phyloP scores from a whole-genome alignment of 2,113 vertebrate species.

The Chaetorhynchus papuensis region DNA sequence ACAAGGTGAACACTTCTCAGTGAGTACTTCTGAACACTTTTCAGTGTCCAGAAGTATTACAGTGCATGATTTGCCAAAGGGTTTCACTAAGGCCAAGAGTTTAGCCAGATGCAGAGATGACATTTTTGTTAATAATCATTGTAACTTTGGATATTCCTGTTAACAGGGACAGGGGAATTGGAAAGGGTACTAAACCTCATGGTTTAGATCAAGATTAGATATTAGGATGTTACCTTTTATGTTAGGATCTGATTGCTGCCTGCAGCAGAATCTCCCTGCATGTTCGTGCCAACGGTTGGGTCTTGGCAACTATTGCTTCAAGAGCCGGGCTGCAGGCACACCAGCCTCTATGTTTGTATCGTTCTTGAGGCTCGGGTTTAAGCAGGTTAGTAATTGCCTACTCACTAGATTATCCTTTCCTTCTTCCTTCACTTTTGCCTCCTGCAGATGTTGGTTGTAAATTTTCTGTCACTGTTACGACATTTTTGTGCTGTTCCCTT shows the following conservation, averaged over 20 bases:
- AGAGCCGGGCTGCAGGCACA: not conserved
- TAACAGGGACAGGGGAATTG: not conserved
- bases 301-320: not conserved
- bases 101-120: not conserved
- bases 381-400: not conserved
- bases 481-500: not conserved
- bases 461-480: not conserved
- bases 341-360: not conserved
- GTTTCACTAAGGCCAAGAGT: not conserved
- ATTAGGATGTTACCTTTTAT: not conserved
- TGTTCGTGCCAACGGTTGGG: rapidly evolving
- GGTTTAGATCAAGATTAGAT: not conserved
- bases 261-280: not conserved
- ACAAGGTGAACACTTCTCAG: not conserved
- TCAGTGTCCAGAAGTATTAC: not conserved
- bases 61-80: not conserved
- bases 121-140: not conserved
- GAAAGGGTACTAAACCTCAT: not conserved
- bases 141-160: not conserved
- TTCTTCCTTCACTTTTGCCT: not conserved
- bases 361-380: not conserved
- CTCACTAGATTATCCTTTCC: not conserved
- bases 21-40: no score
- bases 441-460: not conserved
- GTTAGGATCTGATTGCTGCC: not conserved